Conservation (phyloP, 2,113 vertebrate genomes). For the Alethe castanea region DNA sequence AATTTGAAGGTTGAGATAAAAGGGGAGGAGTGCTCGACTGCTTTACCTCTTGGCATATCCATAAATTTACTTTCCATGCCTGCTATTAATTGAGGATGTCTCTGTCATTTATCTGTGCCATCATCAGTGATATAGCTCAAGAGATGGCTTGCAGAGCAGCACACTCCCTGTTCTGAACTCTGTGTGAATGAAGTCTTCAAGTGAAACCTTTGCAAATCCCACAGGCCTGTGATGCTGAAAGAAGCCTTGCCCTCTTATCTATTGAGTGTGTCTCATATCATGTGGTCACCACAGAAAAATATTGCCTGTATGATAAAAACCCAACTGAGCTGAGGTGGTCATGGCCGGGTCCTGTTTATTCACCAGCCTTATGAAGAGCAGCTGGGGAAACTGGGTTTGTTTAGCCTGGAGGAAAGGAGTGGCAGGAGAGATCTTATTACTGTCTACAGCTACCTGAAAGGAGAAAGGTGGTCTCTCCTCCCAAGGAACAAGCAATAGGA, state of each 20-base stretch:
- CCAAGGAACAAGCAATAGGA: neutral
- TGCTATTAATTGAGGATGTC: neutral
- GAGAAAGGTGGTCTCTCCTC: neutral
- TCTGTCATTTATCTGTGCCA: neutral
- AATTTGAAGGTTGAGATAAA: neutral
- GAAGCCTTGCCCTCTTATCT: neutral
- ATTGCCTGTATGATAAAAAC: neutral
- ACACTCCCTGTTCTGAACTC: neutral
- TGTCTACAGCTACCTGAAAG: neutral
- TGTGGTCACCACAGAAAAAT: neutral
- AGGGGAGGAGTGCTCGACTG: neutral
- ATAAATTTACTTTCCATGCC: neutral
- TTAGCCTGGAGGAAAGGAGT: neutral
- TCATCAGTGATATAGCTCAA: neutral
- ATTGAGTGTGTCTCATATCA: neutral
- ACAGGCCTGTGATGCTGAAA: neutral
- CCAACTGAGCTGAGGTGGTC: neutral
- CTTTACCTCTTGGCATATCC: neutral
- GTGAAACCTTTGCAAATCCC: neutral
- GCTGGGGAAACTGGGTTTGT: neutral
- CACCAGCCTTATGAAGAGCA: neutral
- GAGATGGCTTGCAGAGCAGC: neutral
- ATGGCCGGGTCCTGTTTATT: neutral
- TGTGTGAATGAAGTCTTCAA: neutral
- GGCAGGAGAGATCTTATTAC: fast-evolving